These are phyloP conservation scores for Siniperca scherzeri DNA, from an alignment of 2,797 vertebrate species.

Conservation along the genomic window DNA sequence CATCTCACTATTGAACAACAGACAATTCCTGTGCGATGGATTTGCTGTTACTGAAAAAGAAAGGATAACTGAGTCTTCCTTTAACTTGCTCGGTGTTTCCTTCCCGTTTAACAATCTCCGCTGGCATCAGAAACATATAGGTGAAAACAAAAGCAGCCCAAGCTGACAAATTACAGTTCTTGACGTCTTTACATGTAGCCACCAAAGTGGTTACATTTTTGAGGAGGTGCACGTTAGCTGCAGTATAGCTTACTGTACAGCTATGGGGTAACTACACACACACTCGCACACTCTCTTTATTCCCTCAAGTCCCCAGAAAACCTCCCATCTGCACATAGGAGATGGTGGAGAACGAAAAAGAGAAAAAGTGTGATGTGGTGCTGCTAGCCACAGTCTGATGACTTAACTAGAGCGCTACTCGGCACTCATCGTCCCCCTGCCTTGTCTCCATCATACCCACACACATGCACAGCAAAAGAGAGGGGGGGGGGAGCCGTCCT, in stretches of 20 bases:
- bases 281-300: background rate
- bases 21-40: background rate
- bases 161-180: background rate
- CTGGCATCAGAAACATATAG: too few relatives aligned
- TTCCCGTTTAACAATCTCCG: background rate
- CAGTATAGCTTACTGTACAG: background rate
- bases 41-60: background rate
- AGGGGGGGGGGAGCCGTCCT: slow-evolving; percentile 46
- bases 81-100: background rate
- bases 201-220: background rate
- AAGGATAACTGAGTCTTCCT: background rate
- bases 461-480: slow-evolving; percentile 31
- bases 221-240: background rate
- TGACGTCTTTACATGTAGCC: background rate
- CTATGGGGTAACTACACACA: background rate
- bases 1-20: too few relatives aligned
- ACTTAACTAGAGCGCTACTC: slow-evolving; percentile 69
- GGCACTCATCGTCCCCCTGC: slow-evolving; percentile 48
- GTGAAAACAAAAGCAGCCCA: background rate
- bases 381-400: slow-evolving; percentile 66
- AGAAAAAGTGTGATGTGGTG: slow-evolving; percentile 56
- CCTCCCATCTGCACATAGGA: slow-evolving; percentile 24
- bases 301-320: background rate
- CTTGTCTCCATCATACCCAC: slow-evolving; percentile 43
- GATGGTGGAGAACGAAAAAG: slow-evolving; percentile 31